These are phyloP conservation scores for Cheilosia scutellata DNA, from an alignment of 2,888 invertebrate species.

Conservation along the genomic window DNA sequence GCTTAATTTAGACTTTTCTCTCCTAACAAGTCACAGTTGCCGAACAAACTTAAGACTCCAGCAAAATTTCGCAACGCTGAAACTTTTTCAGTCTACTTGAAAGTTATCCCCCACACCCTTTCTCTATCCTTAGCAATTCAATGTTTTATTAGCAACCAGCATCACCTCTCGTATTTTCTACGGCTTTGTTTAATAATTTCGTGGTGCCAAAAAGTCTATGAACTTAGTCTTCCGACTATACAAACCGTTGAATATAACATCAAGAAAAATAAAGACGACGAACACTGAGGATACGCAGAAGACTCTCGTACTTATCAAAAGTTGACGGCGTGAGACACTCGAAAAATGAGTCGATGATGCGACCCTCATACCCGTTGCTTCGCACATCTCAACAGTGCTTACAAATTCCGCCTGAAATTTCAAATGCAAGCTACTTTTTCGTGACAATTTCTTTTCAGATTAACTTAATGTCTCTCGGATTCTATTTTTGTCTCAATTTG, in stretches of 20 bases:
- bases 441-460: constrained; percentile 14
- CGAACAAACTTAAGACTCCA: constrained; percentile 67
- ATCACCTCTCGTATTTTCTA: constrained; percentile 36
- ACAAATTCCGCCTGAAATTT: constrained; percentile 10
- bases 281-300: background rate
- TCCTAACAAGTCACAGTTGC: constrained; percentile 66
- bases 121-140: constrained; percentile 23
- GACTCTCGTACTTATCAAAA: constrained; percentile 14
- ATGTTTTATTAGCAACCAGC: constrained; percentile 55
- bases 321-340: constrained; percentile 13
- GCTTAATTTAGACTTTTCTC: constrained; percentile 70
- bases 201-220: constrained; percentile 60
- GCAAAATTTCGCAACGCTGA: constrained; percentile 50
- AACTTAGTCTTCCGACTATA: constrained; percentile 34
- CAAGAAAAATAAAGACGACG: background rate
- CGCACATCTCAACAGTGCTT: constrained; percentile 6
- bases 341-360: constrained; percentile 26
- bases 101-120: constrained; percentile 49
- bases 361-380: constrained; percentile 19
- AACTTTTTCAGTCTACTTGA: constrained; percentile 75
- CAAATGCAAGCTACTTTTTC: constrained; percentile 11
- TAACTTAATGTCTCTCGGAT: constrained; percentile 16
- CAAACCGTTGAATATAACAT: constrained; percentile 38
- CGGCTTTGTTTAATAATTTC: constrained; percentile 45
- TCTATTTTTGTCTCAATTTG: constrained; percentile 29